phyloP scores from a whole-genome alignment of 2,113 vertebrate species.

The Spea bombifrons region DNA sequence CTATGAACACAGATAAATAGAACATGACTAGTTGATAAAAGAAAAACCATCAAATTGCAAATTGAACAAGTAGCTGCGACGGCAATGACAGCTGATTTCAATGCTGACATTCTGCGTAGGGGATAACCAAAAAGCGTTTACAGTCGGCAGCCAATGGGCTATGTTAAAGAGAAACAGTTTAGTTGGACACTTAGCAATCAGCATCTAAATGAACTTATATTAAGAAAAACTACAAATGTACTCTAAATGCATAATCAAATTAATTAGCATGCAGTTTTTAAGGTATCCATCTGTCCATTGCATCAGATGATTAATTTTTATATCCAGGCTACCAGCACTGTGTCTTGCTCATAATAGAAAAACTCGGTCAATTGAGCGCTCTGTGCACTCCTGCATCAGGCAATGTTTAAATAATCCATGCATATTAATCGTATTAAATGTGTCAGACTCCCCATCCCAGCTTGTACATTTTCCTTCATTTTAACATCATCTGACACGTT shows the following conservation, averaged over 20 bases:
- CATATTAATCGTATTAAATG: constrained; percentile 44
- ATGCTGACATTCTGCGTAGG: constrained; percentile 11
- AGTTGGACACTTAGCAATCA: constrained; percentile 37
- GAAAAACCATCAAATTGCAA: neutral
- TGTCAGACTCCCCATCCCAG: constrained; percentile 35
- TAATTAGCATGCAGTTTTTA: constrained; percentile 58
- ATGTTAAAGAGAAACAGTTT: constrained; percentile 37
- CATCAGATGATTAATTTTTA: constrained; percentile 56
- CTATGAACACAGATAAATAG: no score
- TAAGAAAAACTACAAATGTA: constrained; percentile 48
- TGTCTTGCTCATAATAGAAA: constrained; percentile 48
- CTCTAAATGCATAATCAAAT: constrained; percentile 53
- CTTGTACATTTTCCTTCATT: constrained; percentile 27
- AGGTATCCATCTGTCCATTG: constrained; percentile 54
- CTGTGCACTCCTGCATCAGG: constrained; percentile 50
- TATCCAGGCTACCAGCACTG: constrained; percentile 49
- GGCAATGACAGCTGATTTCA: constrained; percentile 35
- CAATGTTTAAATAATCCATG: constrained; percentile 50
- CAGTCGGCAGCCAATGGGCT: constrained; percentile 34
- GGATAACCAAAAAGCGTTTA: constrained; percentile 37
- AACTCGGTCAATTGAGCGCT: constrained; percentile 53
- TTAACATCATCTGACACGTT: constrained; percentile 38
- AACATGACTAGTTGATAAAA: no score
- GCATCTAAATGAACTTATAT: constrained; percentile 33
- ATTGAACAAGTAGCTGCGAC: constrained; percentile 8